These are phyloP conservation scores for Lycophotia porphyrea DNA, from an alignment of 2,888 invertebrate species.

Conservation along the genomic window DNA sequence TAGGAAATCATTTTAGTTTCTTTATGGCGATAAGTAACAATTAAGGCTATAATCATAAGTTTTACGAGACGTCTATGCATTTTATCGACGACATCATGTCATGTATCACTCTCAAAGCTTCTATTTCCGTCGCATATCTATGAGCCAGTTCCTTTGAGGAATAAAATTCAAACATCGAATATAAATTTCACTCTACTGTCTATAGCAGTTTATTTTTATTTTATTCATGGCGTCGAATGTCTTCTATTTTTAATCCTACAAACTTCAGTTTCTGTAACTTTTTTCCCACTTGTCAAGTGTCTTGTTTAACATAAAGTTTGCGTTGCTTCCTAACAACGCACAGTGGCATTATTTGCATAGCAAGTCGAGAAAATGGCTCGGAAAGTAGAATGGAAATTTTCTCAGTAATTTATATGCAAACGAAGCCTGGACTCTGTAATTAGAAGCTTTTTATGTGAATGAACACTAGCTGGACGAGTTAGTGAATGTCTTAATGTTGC, in stretches of 20 bases:
- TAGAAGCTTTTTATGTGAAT: constrained; percentile 79
- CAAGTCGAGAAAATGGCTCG: constrained; percentile 80
- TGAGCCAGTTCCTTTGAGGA: constrained; percentile 27
- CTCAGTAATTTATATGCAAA: constrained; percentile 87
- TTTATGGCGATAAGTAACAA: constrained; percentile 8
- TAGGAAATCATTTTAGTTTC: constrained; percentile 16
- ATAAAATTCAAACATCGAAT: constrained; percentile 39
- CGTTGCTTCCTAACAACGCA: constrained; percentile 71
- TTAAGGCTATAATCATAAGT: constrained; percentile 24
- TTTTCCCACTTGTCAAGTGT: constrained; percentile 75
- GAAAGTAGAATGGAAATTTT: constrained; percentile 82
- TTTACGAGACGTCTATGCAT: constrained; percentile 34
- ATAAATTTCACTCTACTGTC: constrained; percentile 45
- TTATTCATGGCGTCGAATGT: constrained; percentile 56
- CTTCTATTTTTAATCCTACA: constrained; percentile 61
- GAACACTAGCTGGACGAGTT: constrained; percentile 61
- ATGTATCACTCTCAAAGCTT: constrained; percentile 44
- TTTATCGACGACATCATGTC: constrained; percentile 43
- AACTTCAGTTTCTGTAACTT: constrained; percentile 68
- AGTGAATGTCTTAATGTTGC: constrained; percentile 46
- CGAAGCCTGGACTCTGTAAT: constrained; percentile 82
- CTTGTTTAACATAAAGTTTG: constrained; percentile 84
- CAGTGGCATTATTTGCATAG: constrained; percentile 82
- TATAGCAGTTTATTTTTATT: constrained; percentile 56
- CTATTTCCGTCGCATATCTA: constrained; percentile 45